Conservation (phyloP, 2,888 invertebrate species). For the Mythimna ferrago region DNA sequence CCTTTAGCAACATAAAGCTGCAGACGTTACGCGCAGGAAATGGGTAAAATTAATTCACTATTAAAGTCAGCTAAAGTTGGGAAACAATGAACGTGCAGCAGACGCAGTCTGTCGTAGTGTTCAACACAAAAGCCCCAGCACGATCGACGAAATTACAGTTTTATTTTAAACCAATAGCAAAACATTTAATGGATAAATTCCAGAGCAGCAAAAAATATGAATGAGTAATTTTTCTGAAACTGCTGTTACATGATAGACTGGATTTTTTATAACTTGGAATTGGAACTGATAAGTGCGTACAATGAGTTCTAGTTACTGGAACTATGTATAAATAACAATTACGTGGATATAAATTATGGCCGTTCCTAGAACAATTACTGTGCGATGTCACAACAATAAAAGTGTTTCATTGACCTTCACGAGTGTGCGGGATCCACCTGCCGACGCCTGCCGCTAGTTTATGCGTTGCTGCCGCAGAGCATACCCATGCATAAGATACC, state of each 20-base stretch:
- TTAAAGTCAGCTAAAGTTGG: slow-evolving; percentile 30
- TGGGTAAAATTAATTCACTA: slow-evolving; percentile 44
- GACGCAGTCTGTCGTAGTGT: slow-evolving; percentile 10
- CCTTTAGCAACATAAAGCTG: slow-evolving; percentile 55
- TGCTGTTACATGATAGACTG: slow-evolving; percentile 10
- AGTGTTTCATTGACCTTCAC: slow-evolving; percentile 59
- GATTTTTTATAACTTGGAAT: slow-evolving; percentile 25
- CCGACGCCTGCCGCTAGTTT: slow-evolving; percentile 64
- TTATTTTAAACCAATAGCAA: slow-evolving; percentile 21
- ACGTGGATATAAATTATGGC: slow-evolving; percentile 31
- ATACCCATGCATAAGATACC: slow-evolving; percentile 67
- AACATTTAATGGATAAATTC: slow-evolving; percentile 16
- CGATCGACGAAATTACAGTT: slow-evolving; percentile 1
- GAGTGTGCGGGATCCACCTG: slow-evolving; percentile 69
- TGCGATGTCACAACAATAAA: slow-evolving; percentile 57
- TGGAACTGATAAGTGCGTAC: slow-evolving; percentile 11
- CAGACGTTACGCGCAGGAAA: slow-evolving; percentile 56
- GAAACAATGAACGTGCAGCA: slow-evolving; percentile 26
- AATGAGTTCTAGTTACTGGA: slow-evolving; percentile 36
- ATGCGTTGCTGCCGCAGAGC: slow-evolving; percentile 65
- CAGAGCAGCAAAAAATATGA: slow-evolving; percentile 3
- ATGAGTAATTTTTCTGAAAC: slow-evolving; percentile 7
- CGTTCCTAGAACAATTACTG: slow-evolving; percentile 57
- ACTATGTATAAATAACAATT: slow-evolving; percentile 48
- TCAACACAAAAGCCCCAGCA: not conserved